Evolutionary conservation across 2,797 vertebrate genomes (phyloP).

Genomic region (Sus cebifrons): DNA sequence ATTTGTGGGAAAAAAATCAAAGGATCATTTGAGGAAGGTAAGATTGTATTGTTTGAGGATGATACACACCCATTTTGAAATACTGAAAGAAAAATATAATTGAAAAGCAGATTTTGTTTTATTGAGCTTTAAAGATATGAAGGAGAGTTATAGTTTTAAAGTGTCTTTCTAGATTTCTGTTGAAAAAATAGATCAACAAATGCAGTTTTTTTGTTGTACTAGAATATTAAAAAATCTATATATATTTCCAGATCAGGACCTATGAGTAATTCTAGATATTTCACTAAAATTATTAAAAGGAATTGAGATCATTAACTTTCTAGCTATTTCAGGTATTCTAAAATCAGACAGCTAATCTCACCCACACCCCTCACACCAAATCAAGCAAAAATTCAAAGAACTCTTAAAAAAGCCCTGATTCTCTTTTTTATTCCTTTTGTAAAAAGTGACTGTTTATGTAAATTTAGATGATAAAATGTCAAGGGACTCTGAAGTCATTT

Average conservation of each 20-base stretch:
- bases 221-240: neutral
- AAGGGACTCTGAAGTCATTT: constrained; percentile 82
- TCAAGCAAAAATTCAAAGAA: constrained; percentile 64
- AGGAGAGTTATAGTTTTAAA: neutral
- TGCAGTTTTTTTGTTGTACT: neutral
- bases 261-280: neutral
- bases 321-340: constrained; percentile 56
- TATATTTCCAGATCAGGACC: neutral
- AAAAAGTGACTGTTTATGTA: constrained; percentile 80
- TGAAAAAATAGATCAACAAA: neutral
- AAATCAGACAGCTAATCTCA: constrained; percentile 69
- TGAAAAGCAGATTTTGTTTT: constrained; percentile 22
- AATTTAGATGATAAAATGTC: constrained; percentile 82
- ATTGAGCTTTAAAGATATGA: constrained; percentile 16
- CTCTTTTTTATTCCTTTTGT: constrained; percentile 67
- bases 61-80: neutral
- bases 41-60: neutral
- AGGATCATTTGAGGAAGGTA: neutral
- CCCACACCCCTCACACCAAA: constrained; percentile 63
- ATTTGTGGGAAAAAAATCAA: neutral
- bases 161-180: neutral
- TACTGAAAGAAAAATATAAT: neutral
- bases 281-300: neutral
- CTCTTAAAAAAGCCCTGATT: constrained; percentile 64
- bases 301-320: neutral